phyloP scores from a whole-genome alignment of 2,113 vertebrate genomes.

The Microcebus ravelobensis region DNA sequence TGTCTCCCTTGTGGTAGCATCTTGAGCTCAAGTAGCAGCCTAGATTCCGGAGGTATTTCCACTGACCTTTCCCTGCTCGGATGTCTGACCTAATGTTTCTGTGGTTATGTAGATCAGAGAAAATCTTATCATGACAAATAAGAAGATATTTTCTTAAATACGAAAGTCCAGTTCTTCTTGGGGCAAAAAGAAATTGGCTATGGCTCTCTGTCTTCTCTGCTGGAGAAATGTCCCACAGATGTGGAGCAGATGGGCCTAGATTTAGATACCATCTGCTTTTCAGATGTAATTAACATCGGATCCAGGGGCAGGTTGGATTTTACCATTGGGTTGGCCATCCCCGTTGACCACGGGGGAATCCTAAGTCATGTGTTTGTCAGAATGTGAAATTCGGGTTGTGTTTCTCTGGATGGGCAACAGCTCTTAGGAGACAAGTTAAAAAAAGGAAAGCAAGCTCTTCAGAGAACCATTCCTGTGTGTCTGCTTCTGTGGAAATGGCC shows the following conservation, averaged over 20 bases:
- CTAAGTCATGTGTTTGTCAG: constrained; percentile 62
- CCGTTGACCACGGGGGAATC: constrained; percentile 31
- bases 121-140: constrained; percentile 70
- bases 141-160: constrained; percentile 67
- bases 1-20: constrained; percentile 32
- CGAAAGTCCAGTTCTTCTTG: constrained; percentile 45
- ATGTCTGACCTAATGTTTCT: constrained; percentile 57
- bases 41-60: background rate
- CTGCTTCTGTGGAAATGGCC: background rate
- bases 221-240: constrained; percentile 58
- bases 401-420: constrained; percentile 46
- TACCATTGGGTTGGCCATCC: constrained; percentile 44
- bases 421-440: background rate
- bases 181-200: constrained; percentile 51
- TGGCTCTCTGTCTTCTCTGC: constrained; percentile 27
- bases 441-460: constrained; percentile 16
- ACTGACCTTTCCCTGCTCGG: constrained; percentile 44
- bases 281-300: constrained; percentile 57
- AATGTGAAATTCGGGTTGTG: constrained; percentile 53
- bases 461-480: background rate
- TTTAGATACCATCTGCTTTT: constrained; percentile 67
- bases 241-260: constrained; percentile 66
- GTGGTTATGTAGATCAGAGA: constrained; percentile 56
- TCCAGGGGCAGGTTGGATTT: constrained; percentile 47
- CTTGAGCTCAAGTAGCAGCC: constrained; percentile 5